Evolutionary conservation across 2,797 vertebrate species (phyloP), one percentile per base, ranked within the genome.

Genomic region (Atherinosoma microstoma): DNA sequence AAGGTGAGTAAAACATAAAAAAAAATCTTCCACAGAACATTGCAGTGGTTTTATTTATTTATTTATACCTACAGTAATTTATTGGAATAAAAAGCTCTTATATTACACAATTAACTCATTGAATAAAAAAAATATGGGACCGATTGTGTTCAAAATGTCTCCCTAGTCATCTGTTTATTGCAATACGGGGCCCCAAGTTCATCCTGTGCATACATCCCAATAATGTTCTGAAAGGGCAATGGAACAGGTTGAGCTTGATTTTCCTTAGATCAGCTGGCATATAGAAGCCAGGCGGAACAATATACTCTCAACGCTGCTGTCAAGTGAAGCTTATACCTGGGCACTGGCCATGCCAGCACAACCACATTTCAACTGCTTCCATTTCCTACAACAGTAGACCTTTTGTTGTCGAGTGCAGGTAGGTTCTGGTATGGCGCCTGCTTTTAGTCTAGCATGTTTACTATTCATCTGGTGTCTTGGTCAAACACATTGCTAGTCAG

Each of bases 1-100:
- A 99, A 99, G 96, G 98, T 99, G 91, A 91, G 94, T 82, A 16
- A 64, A 75, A 34, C 47, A 68, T 73, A 65, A 27, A 27, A 1
- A 1, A 16, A 1, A 24, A 34, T 61, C 0, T 0, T 59, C n/a
- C 2, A 34, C 16, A 66, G 29, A 63, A 27, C 2, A 2, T 2
- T 16, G 0, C 29, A 10, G 58, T 35, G 16, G 54, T 67, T 65
- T 54, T 60, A 0, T 16, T 42, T 6, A 51, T 49, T 49, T 11
- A 57, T 32, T 32, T 32, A 7, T 57, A 15, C 53, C 15, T 18
- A 30, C 27, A 56, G 53, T 56, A 56, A 56, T 8, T 30, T 16
- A 56, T 27, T 29, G 16, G 13, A 73, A 62, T 53, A 2, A 36
- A 47, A 4, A 32, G 9, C 58, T 30, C 2, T 40, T n/a, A 57